Conservation (phyloP, 2,113 vertebrate species). For the Hypocryptadius cinnamomeus region DNA sequence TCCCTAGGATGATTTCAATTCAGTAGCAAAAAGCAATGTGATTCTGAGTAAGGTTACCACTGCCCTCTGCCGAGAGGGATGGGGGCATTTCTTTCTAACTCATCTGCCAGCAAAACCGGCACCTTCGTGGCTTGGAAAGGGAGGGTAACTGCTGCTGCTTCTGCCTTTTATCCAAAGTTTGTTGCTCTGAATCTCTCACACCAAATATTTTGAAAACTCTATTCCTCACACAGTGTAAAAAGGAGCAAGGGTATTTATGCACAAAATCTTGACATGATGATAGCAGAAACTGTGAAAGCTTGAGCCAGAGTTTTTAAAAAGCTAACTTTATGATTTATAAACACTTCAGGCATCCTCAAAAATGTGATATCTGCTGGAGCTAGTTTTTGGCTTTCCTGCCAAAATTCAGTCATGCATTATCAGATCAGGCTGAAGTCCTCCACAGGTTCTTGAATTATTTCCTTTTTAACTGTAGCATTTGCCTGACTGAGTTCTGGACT, state of each 20-base stretch:
- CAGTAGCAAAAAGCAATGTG: neutral
- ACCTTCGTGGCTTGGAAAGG: neutral
- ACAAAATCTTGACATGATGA: neutral
- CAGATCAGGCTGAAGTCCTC: neutral
- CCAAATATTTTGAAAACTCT: slow-evolving; percentile 19
- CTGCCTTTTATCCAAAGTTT: neutral
- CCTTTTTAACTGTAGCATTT: neutral
- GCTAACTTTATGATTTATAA: neutral
- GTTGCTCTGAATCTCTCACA: neutral
- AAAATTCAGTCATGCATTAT: neutral
- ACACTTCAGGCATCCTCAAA: neutral
- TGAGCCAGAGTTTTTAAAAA: neutral
- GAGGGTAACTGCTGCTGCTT: neutral
- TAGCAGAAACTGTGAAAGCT: slow-evolving; percentile 15
- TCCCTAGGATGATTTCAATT: neutral
- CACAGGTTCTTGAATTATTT: neutral
- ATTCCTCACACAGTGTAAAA: neutral
- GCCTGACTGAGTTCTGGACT: neutral
- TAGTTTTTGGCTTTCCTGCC: neutral
- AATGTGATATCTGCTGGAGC: slow-evolving; percentile 23
- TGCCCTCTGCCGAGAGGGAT: slow-evolving; percentile 20
- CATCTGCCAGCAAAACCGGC: neutral
- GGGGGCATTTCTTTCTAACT: neutral
- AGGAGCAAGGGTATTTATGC: neutral
- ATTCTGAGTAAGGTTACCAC: neutral